Base-by-base conservation (phyloP, 2,113 vertebrate species). In the Polypterus senegalus region DNA sequence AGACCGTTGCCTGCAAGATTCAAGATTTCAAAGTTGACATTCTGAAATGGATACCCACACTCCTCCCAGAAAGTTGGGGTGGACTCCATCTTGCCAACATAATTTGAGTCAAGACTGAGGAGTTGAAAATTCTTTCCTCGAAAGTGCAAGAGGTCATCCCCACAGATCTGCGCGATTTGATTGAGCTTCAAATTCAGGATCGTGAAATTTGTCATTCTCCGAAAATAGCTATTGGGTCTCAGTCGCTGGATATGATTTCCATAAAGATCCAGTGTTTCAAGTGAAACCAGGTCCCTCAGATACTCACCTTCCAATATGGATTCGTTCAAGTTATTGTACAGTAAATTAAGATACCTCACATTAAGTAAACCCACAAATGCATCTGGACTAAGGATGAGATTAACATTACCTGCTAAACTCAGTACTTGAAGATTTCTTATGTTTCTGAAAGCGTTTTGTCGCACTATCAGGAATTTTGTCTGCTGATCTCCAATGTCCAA, bases 21-120 rank as follows among this genome's bases (percentile, higher is more conserved):
- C 2, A 97, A 66, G 1, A 4, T 49, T 0, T 63, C 7, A 49
- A 97, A 77, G 1, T 63, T 45, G 62, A 92, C 80, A 47, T 75
- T 77, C 73, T 63, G 79, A 57, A 96, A 91, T 0, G 90, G 92
- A 73, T 90, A 96, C 62, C 74, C 74, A 48, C 92, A 96, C 4
- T 44, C 59, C 9, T 54, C 61, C 89, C 85, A 89, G 65, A 75
- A 65, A 7, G 82, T 89, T 53, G 62, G 46, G 1, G 8, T 3
- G 0, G 52, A 1, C 46, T 47, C 45, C 45, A 43, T 65, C 8
- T 4, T 4, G 2, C 61, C 70, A 4, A 93, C 59, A 0, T 0
- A 0, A 62, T 81, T 88, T 3, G n/a, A 51, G 0, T 47, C 3
- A 3, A 98, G 66, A 5, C 62, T 79, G 1, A 97, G 63, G 2